Base-by-base conservation (phyloP, 2,888 invertebrate species). In the Lochmaea capreae region DNA sequence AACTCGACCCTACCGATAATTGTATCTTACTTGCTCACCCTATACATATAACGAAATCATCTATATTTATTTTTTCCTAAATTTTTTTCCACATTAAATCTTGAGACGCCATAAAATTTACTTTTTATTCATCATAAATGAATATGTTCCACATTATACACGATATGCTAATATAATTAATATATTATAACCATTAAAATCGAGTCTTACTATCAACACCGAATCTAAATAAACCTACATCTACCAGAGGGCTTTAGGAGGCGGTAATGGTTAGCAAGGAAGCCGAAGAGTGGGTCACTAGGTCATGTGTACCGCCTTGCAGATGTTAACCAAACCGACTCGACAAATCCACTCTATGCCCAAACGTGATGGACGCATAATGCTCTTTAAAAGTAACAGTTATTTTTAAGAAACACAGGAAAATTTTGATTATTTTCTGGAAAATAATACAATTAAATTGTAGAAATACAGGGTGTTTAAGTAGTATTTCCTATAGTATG, bases 211-310 rank as follows among this genome's bases (percentile, higher is more conserved):
- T 18, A 54, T 16, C 18, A 54, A 16, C 54, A 11, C 54, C 54
- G 9, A 54, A 16, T 54, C 18, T 46, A 46, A 4, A 46, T 46
- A 46, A 46, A 26, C 61, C 14, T 39, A 63, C 62, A 18, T 63
- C 11, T 43, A 57, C 70, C 62, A 33, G 70, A 54, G 70, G 63
- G 62, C 70, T 61, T 63, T 63, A 57, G 70, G 70, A 70, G 70
- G 70, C 54, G 70, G 70, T 70, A 54, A 54, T 70, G 63, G 70
- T 70, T 43, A 54, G 63, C 63, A 57, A 62, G 70, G 70, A 70
- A 70, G 70, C 57, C 70, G 70, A 63, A 61, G 70, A 70, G 70
- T 70, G 43, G 70, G 70, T 70, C 70, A 70, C 70, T 70, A 54
- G 70, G 70, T 70, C 70, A 63, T 42, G 63, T 63, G 43, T 18